phyloP scores from a whole-genome alignment of 2,113 vertebrate genomes.

The Eupsittula cactorum region DNA sequence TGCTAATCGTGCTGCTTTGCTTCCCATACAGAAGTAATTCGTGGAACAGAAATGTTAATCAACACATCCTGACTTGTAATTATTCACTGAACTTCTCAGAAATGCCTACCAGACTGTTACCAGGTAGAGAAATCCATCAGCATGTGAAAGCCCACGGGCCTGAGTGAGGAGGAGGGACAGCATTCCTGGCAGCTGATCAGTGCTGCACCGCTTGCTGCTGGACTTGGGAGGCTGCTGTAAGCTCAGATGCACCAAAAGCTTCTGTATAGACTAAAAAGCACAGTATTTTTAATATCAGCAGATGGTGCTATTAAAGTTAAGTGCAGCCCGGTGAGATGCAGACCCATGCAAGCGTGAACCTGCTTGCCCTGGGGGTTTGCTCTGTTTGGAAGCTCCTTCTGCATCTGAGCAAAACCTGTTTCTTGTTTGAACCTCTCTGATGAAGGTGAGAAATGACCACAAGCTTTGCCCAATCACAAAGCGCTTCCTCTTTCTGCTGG shows the following conservation, averaged over 20 bases:
- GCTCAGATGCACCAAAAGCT: not conserved
- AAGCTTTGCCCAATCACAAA: not conserved
- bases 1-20: not conserved
- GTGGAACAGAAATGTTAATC: not conserved
- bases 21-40: not conserved
- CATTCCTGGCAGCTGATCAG: rapidly evolving
- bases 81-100: not conserved
- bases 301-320: not conserved
- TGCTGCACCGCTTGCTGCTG: not conserved
- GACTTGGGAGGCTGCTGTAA: not conserved
- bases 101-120: not conserved
- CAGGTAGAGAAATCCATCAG: not conserved
- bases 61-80: not conserved
- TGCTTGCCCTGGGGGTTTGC: not conserved
- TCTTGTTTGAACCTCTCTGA: not conserved
- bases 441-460: not conserved
- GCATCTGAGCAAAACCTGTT: rapidly evolving
- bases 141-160: rapidly evolving
- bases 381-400: not conserved
- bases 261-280: not conserved
- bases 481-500: rapidly evolving
- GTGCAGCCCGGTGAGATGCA: rapidly evolving
- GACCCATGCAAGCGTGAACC: rapidly evolving
- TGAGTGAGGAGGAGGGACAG: not conserved
- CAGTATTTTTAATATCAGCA: not conserved